Percentiles rank a stretch among this genome's conserved stretches.
Conservation (phyloP, 2,888 invertebrate species). For the Drosophila neutralis region DNA sequence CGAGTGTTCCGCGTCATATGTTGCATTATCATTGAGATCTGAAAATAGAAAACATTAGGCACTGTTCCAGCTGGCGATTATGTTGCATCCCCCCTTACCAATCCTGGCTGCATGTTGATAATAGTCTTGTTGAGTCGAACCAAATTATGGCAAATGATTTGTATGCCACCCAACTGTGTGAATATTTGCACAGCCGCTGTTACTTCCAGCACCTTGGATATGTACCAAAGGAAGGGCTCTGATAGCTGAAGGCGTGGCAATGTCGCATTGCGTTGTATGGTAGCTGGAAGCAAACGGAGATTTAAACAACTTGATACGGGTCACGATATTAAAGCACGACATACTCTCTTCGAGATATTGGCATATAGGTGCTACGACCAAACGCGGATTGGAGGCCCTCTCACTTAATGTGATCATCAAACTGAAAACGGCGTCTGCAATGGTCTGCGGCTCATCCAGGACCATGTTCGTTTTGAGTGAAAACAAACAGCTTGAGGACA, state of each 20-base stretch:
- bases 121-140: slow-evolving; percentile 90
- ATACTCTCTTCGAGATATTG: slow-evolving; percentile 87
- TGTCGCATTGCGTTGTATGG: slow-evolving; percentile 81
- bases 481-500: slow-evolving; percentile 86
- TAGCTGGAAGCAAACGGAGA: slow-evolving; percentile 59
- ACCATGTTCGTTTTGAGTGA: slow-evolving; percentile 81
- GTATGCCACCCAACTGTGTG: slow-evolving; percentile 90
- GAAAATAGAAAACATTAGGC: background rate
- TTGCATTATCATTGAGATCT: slow-evolving; percentile 87
- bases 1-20: slow-evolving; percentile 86
- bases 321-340: slow-evolving; percentile 16
- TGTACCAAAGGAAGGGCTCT: slow-evolving; percentile 94
- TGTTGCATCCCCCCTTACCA: slow-evolving; percentile 85
- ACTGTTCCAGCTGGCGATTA: background rate
- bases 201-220: slow-evolving; percentile 91
- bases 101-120: slow-evolving; percentile 89
- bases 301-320: background rate
- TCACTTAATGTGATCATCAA: slow-evolving; percentile 91
- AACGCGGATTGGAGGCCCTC: slow-evolving; percentile 90
- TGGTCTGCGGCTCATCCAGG: slow-evolving; percentile 89
- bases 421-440: slow-evolving; percentile 95
- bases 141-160: slow-evolving; percentile 91
- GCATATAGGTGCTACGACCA: slow-evolving; percentile 91
- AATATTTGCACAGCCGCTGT: slow-evolving; percentile 91
- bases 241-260: slow-evolving; percentile 88